phyloP scores from a whole-genome alignment of 1,140 invertebrate genomes.

The Schlechtendalia chinensis region DNA sequence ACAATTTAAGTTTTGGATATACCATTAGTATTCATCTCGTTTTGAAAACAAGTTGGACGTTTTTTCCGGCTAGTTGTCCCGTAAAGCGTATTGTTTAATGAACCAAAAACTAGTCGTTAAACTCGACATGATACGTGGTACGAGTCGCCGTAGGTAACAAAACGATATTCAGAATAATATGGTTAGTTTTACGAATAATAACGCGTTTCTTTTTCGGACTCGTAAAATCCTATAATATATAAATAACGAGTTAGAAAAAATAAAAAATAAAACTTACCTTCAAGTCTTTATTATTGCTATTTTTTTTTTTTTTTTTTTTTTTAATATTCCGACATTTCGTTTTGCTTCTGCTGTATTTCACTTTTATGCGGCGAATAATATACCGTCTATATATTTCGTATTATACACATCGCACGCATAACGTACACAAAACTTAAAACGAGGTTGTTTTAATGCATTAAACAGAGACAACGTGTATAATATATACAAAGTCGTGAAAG shows the following conservation, averaged over 20 bases:
- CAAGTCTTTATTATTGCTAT: slow-evolving; percentile 16
- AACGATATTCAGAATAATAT: background rate
- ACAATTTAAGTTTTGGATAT: slow-evolving; percentile 28
- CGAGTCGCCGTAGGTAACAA: background rate
- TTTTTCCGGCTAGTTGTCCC: slow-evolving; percentile 30
- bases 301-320: background rate
- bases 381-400: background rate
- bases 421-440: background rate
- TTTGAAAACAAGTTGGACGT: slow-evolving; percentile 35
- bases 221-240: background rate
- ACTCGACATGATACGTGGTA: background rate
- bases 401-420: background rate
- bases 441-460: slow-evolving; percentile 33
- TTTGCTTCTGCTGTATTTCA: background rate
- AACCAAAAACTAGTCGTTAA: slow-evolving; percentile 35
- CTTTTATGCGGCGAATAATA: slow-evolving; percentile 12
- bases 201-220: background rate
- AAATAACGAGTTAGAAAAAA: background rate
- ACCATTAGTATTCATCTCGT: slow-evolving; percentile 13
- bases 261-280: slow-evolving; percentile 11
- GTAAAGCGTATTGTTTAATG: slow-evolving; percentile 27
- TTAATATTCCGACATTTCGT: slow-evolving; percentile 28
- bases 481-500: slow-evolving; percentile 23
- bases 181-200: background rate
- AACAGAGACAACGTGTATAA: background rate